Percentiles rank a stretch among this genome's conserved stretches.
Evolutionary conservation across 2,113 vertebrate genomes (phyloP).

Genomic region (Colaptes auratus): DNA sequence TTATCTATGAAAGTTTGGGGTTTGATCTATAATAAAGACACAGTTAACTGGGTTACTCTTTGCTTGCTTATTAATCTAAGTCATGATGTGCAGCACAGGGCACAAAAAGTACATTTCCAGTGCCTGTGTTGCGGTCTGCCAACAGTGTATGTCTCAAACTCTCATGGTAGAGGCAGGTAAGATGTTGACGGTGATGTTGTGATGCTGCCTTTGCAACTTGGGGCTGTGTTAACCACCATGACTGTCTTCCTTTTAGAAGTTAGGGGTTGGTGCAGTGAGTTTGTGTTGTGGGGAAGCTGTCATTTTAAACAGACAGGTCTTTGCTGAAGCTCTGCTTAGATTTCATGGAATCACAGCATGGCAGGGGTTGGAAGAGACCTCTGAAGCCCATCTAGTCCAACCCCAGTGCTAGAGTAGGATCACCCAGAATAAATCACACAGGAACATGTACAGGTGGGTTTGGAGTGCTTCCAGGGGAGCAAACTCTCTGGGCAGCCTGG

Average conservation of each 20-base stretch:
- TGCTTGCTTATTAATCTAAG: not conserved
- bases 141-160: not conserved
- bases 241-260: not conserved
- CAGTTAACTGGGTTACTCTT: not conserved
- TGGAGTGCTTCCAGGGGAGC: too few relatives aligned
- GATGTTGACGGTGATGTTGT: not conserved
- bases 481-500: too few relatives aligned
- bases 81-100: not conserved
- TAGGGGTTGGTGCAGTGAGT: not conserved
- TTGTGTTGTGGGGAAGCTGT: not conserved
- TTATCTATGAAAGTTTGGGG: not conserved
- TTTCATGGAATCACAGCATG: not conserved
- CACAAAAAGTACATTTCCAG: not conserved
- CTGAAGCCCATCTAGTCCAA: too few relatives aligned
- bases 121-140: not conserved
- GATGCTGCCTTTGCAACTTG: not conserved
- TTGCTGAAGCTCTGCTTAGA: not conserved
- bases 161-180: slow-evolving; percentile 3
- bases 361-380: too few relatives aligned
- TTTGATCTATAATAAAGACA: not conserved
- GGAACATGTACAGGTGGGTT: too few relatives aligned
- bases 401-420: too few relatives aligned
- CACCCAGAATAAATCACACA: too few relatives aligned
- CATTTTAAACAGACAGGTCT: not conserved
- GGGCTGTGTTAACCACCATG: not conserved